These are phyloP conservation scores for Caenorhabditis wallacei DNA, from an alignment of 2,888 invertebrate species.

Conservation along the genomic window DNA sequence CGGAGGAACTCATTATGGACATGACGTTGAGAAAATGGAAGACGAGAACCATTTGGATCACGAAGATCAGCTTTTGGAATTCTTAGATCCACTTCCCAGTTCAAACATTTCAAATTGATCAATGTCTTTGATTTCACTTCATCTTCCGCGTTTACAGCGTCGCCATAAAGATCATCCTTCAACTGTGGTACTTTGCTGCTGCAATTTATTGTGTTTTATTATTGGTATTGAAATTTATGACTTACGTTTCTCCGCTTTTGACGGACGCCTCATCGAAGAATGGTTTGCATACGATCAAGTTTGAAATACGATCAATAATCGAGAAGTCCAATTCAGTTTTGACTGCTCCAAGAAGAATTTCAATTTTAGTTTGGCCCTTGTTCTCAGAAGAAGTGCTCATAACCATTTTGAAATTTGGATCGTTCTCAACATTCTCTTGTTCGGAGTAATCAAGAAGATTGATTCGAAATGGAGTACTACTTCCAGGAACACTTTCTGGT, in stretches of 20 bases:
- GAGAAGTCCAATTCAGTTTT: conserved; percentile 78
- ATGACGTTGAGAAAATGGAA: conserved; percentile 68
- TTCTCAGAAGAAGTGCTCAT: conserved; percentile 38
- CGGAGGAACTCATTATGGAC: conserved; percentile 77
- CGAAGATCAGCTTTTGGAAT: conserved; percentile 76
- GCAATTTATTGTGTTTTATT: conserved; percentile 20
- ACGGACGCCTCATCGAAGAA: conserved; percentile 64
- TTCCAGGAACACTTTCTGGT: conserved; percentile 56
- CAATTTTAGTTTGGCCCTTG: conserved; percentile 44
- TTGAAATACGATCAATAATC: conserved; percentile 75
- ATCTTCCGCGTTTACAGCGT: conserved; percentile 13
- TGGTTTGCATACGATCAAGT: conserved; percentile 65
- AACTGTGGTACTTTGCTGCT: conserved; percentile 52
- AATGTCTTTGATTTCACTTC: conserved; percentile 15
- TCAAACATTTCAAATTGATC: conserved; percentile 51
- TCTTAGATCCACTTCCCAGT: conserved; percentile 67
- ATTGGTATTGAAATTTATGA: neutral
- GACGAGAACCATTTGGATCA: conserved; percentile 60
- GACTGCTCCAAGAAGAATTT: conserved; percentile 67
- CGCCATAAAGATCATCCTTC: conserved; percentile 54
- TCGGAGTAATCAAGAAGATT: conserved; percentile 65
- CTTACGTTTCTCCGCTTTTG: conserved; percentile 19
- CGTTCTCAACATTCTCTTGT: conserved; percentile 63
- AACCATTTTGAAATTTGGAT: conserved; percentile 65
- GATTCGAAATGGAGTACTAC: conserved; percentile 9